Percentiles rank a stretch among this genome's conserved stretches.
These are phyloP conservation scores for Pelagia noctiluca DNA, from an alignment of 30 jellyfish, hydroid and myxozoan genomes.

Conservation along the genomic window DNA sequence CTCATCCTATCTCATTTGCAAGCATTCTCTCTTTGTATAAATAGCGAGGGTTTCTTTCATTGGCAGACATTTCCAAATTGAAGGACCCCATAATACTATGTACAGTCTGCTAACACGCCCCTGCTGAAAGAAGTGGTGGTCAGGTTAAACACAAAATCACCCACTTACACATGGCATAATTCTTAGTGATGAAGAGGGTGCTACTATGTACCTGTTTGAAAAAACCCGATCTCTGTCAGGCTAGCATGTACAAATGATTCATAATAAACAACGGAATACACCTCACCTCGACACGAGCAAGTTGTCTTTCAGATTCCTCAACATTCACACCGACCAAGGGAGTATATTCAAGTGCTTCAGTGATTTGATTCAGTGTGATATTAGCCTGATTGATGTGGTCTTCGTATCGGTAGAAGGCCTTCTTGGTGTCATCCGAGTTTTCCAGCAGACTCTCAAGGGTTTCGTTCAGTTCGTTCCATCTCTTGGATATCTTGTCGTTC, in stretches of 20 bases:
- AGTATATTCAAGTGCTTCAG: slow-evolving; percentile 49
- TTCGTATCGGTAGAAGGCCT: slow-evolving; percentile 11
- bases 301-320: slow-evolving; percentile 67
- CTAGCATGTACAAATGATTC: background rate
- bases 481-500: slow-evolving; percentile 48
- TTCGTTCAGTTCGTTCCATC: slow-evolving; percentile 53
- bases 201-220: no score
- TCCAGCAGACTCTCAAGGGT: slow-evolving; percentile 35
- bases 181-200: no score
- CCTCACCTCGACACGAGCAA: slow-evolving; percentile 73
- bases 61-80: no score
- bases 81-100: no score
- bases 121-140: no score
- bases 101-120: no score
- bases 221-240: background rate
- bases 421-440: slow-evolving; percentile 31
- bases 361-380: slow-evolving; percentile 56
- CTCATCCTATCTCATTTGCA: no score
- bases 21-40: no score
- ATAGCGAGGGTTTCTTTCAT: no score
- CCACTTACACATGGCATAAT: no score
- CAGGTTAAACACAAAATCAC: no score
- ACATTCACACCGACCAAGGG: slow-evolving; percentile 72
- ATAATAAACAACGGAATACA: background rate
- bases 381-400: slow-evolving; percentile 54